phyloP scores from a whole-genome alignment of 1,140 invertebrate species.

The Papilio polyxenes region DNA sequence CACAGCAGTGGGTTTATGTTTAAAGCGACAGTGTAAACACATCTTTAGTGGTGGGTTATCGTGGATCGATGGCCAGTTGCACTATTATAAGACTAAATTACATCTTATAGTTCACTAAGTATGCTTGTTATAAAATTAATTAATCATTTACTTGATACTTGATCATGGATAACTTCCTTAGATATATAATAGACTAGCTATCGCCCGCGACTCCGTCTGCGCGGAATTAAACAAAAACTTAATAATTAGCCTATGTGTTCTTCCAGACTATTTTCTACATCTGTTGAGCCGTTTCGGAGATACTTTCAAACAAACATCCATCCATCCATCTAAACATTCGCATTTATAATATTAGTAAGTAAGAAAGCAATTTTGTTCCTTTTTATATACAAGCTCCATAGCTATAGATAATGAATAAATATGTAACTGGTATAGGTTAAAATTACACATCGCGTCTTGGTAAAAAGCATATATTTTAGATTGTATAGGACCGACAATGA shows the following conservation, averaged over 20 bases:
- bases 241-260: no score
- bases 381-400: background rate
- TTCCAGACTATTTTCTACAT: no score
- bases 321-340: no score
- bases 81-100: background rate
- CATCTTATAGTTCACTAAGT: background rate
- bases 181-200: background rate
- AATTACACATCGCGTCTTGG: no score
- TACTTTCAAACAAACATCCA: no score
- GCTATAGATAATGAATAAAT: background rate
- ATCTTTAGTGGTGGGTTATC: background rate
- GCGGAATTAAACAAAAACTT: no score
- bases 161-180: background rate
- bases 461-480: no score
- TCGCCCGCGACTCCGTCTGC: no score
- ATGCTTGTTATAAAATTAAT: constrained; percentile 19
- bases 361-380: background rate
- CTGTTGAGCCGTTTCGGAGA: no score
- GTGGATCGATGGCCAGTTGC: background rate
- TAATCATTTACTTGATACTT: background rate
- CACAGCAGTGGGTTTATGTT: background rate
- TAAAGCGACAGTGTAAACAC: background rate
- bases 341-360: no score
- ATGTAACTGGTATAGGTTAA: background rate
- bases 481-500: no score